Evolutionary conservation across 2,113 vertebrate species (phyloP), one percentile per base, ranked within the genome.

Genomic region (Vulpes ferrilata): DNA sequence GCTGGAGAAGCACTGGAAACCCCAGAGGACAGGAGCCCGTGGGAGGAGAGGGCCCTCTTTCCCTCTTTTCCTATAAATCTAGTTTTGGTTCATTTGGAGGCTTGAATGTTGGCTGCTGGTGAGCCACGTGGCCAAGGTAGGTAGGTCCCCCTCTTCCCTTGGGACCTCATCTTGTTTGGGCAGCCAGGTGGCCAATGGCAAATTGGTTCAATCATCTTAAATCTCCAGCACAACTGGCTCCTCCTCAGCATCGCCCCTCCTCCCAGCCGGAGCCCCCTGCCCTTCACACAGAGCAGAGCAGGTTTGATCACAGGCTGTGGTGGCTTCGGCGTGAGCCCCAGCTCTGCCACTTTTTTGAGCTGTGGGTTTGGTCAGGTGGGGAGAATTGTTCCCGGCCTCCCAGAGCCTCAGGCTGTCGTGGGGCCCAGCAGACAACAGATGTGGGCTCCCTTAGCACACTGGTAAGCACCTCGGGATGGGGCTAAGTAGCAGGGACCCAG

Each of bases 241-340:
- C 16, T 79, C 11, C 59, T 10, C 38, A 35, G 60, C 27, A 35
- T 1, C n/a, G 30, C n/a, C 0, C 8, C 1, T 16, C 8, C 30
- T 32, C 62, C 19, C 11, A 16, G 62, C 6, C 53, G 11, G 48
- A 25, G 1, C n/a, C 30, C 3, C 30, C 13, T 6, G 5, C 67
- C 20, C 84, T 48, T 19, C 32, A 4, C 84, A 3, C 0, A 11
- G 27, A 25, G 17, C 15, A 0, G 12, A 30, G 1, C 0, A 5
- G 65, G 1, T 7, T 20, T 1, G 16, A 51, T 8, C 6, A 10
- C 16, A 17, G 74, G 4, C 23, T 9, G 8, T 1, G 7, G 5
- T 0, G 25, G 38, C 27, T 38, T 32, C 2, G 7, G 3, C 11
- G 2, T 9, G 79, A 51, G 12, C 48, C 13, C 15, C 38, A 15